These are phyloP conservation scores for Malaclemys terrapin DNA, from an alignment of 2,113 vertebrate genomes.

Conservation along the genomic window DNA sequence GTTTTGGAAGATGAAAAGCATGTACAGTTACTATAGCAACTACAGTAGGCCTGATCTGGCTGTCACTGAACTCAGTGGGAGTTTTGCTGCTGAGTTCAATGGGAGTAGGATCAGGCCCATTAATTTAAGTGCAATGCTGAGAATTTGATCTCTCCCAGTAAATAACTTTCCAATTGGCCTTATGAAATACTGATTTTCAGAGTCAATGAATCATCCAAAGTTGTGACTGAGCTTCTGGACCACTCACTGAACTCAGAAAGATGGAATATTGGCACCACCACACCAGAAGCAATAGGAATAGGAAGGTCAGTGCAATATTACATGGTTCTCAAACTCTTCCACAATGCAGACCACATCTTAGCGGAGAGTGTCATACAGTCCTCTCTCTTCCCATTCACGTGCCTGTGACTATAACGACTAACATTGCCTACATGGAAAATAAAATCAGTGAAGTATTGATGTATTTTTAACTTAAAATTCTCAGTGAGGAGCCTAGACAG, in stretches of 20 bases:
- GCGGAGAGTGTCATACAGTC: neutral
- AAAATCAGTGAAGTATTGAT: neutral
- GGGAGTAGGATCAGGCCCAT: neutral
- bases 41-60: neutral
- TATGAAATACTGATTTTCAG: neutral
- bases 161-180: neutral
- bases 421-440: neutral
- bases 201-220: neutral
- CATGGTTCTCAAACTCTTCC: neutral
- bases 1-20: neutral
- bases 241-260: neutral
- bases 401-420: neutral
- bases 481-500: neutral
- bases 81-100: neutral
- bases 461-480: neutral
- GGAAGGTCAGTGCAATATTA: neutral
- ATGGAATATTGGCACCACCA: neutral
- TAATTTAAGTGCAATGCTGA: neutral
- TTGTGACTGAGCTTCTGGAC: fast-evolving
- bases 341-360: neutral
- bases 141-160: neutral
- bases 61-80: neutral
- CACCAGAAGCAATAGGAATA: neutral
- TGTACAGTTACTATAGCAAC: neutral
- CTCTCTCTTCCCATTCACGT: neutral